These are phyloP conservation scores for Pogonomyrmex barbatus DNA, from an alignment of 1,140 invertebrate species.

Conservation along the genomic window DNA sequence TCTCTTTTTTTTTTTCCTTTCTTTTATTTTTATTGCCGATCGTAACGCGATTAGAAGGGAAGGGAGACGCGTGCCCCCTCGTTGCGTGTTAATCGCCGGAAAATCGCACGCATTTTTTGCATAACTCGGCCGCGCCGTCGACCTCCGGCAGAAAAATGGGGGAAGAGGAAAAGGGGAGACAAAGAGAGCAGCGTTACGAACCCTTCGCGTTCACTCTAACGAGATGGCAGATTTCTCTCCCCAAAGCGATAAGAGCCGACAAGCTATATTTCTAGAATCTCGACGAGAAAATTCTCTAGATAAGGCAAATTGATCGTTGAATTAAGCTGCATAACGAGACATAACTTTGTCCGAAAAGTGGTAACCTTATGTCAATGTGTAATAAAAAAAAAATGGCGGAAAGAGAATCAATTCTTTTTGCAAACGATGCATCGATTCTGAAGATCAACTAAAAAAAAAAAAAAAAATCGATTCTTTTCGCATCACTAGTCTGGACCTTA, in stretches of 20 bases:
- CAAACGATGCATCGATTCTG: too few relatives aligned
- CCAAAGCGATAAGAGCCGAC: too few relatives aligned
- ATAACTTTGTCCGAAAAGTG: too few relatives aligned
- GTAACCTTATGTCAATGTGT: too few relatives aligned
- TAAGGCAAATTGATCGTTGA: background rate
- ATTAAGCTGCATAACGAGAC: background rate
- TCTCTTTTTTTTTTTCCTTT: conserved; percentile 7
- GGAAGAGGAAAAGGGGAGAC: conserved; percentile 7
- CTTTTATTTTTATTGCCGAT: conserved; percentile 29
- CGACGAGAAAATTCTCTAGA: background rate
- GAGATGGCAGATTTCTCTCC: background rate
- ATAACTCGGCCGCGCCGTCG: conserved; percentile 44
- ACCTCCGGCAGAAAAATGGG: conserved; percentile 18
- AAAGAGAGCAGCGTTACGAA: background rate
- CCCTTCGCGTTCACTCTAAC: background rate
- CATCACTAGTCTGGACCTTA: too few relatives aligned
- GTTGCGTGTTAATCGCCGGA: conserved; percentile 55
- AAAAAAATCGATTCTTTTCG: too few relatives aligned
- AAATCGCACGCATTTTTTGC: conserved; percentile 54
- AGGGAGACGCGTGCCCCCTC: conserved; percentile 3
- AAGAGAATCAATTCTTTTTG: too few relatives aligned
- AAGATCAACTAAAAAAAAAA: too few relatives aligned
- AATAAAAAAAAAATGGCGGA: too few relatives aligned
- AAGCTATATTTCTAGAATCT: background rate
- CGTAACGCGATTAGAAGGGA: conserved; percentile 30